Evolutionary conservation across 2,888 invertebrate genomes (phyloP).

Genomic region (Epinotia nisella): DNA sequence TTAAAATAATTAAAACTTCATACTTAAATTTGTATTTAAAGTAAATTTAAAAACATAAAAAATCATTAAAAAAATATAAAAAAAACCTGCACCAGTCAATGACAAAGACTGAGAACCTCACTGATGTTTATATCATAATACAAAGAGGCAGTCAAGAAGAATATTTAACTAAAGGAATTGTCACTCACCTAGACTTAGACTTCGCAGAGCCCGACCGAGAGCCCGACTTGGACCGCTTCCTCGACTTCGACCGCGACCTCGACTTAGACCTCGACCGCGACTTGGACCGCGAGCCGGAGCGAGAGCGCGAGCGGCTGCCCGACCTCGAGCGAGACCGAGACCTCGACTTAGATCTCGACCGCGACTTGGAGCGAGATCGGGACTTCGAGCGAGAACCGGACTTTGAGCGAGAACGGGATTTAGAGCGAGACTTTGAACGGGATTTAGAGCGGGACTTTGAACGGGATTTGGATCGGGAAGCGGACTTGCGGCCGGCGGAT

Average conservation of each 20-base stretch:
- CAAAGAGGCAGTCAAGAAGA: neutral
- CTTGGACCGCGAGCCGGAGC: conserved; percentile 60
- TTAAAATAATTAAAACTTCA: too few species aligned
- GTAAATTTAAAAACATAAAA: too few species aligned
- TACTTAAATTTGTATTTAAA: too few species aligned
- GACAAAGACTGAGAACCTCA: too few species aligned
- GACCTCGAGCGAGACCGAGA: conserved; percentile 52
- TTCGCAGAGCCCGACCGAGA: conserved; percentile 48
- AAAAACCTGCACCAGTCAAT: too few species aligned
- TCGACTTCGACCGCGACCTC: conserved; percentile 52
- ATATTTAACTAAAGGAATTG: neutral
- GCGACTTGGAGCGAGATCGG: conserved; percentile 47
- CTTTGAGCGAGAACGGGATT: conserved; percentile 49
- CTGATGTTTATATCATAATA: neutral
- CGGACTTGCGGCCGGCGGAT: conserved; percentile 57
- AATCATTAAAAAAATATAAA: too few species aligned
- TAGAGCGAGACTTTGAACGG: conserved; percentile 48
- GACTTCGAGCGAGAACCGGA: conserved; percentile 50
- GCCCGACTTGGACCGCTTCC: conserved; percentile 49
- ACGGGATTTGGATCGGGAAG: conserved; percentile 56
- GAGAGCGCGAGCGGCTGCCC: conserved; percentile 48
- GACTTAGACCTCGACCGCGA: conserved; percentile 56
- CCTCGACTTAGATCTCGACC: conserved; percentile 51
- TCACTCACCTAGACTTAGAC: conserved; percentile 55
- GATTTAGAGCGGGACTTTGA: conserved; percentile 51